Evolutionary conservation across 2,888 invertebrate species (phyloP), one percentile per base, ranked within the genome.

Genomic region (Aphodius granarius): DNA sequence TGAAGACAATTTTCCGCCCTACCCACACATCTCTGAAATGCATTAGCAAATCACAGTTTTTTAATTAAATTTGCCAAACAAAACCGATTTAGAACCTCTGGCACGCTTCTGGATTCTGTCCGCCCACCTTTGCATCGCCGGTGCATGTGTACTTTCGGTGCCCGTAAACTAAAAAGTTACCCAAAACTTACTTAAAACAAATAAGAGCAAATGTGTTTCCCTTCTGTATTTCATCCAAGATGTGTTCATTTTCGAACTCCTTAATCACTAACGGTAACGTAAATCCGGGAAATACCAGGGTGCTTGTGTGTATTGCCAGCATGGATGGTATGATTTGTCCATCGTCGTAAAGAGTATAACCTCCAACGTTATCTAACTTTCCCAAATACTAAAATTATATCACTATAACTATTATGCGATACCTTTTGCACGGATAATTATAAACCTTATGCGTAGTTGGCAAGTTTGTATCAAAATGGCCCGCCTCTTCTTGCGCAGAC

Each of bases 281-380:
- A 86, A 95, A 95, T 0, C 95, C 95, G 5, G 96, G 95, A 79
- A 95, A 92, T 16, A 95, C 90, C 72, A 94, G 87, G 70, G 91
- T 87, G 64, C 86, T 86, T 1, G 87, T 86, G 75, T 85, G 85
- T 64, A 87, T 83, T 1, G 86, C 86, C 19, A 85, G 77, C 77
- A 86, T 82, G 17, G 79, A 75, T 2, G 75, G 75, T 6, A 83
- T 76, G 5, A 86, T 79, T 75, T 86, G 85, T 0, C 86, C 86
- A 75, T 86, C 85, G 75, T 87, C 87, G 74, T 83, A 86, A n/a
- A 87, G 77, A 0, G 86, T 86, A 76, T 86, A 86, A n/a, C 86
- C 86, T 71, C 86, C 83, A 16, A 87, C 80, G 73, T 85, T 83
- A 68, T 86, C 84, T 75, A 87, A 79, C 78, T 83, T 84, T 3